Conservation (phyloP, 2,797 vertebrate genomes). For the Heteromormyrus szaboi region DNA sequence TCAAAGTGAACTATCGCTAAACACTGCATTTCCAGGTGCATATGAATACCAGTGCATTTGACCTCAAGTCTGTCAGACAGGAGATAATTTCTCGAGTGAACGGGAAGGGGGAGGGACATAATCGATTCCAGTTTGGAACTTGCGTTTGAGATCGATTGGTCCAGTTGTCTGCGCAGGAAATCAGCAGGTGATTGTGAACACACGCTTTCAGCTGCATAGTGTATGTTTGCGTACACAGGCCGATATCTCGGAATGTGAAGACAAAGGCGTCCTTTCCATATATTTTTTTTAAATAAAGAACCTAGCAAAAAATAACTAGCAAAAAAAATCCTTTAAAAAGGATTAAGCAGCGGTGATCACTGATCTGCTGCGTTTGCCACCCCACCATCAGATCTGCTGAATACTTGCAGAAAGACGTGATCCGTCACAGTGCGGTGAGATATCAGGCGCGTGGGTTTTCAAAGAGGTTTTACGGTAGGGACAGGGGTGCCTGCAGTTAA, state of each 20-base stretch:
- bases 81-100: not conserved
- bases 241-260: conserved; percentile 43
- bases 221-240: conserved; percentile 33
- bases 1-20: conserved; percentile 2
- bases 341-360: not conserved
- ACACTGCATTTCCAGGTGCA: not conserved
- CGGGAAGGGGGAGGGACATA: not conserved
- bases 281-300: conserved; percentile 20
- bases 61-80: conserved; percentile 2
- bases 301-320: conserved; percentile 23
- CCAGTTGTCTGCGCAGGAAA: conserved; percentile 63
- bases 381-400: conserved; percentile 24
- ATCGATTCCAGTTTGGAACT: conserved; percentile 41
- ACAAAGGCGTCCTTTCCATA: conserved; percentile 34
- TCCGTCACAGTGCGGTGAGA: conserved; percentile 33
- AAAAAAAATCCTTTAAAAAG: conserved; percentile 32
- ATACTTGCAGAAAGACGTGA: conserved; percentile 32
- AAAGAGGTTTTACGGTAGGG: conserved; percentile 38
- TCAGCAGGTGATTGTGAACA: conserved; percentile 42
- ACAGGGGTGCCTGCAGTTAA: not conserved
- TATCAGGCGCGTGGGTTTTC: conserved; percentile 44
- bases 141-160: conserved; percentile 43
- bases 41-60: not conserved
- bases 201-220: conserved; percentile 1
- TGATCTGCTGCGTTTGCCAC: not conserved